Evolutionary conservation across 1,140 invertebrate species (phyloP), one percentile per base, ranked within the genome.

Genomic region (Mamestra configurata): DNA sequence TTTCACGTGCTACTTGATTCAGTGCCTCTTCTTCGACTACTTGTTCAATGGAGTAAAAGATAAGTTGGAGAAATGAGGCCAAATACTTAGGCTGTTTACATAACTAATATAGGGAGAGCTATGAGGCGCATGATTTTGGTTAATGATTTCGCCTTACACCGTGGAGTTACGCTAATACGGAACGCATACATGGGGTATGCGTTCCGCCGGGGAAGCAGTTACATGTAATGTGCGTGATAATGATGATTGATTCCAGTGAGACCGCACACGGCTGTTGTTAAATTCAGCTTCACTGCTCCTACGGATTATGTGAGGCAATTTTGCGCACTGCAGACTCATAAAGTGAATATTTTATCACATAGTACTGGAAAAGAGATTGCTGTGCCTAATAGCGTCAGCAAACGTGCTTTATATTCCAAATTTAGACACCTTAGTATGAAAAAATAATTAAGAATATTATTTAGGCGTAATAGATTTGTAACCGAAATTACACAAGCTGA

Each of bases 171-270:
- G 20, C 20, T 73, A 57, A 73, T 24, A 57, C 20, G n/a, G n/a
- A n/a, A n/a, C 40, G 35, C 18, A 31, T 53, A 57, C 4, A 59
- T n/a, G n/a, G n/a, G n/a, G n/a, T n/a, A n/a, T 18, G 71, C 71
- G 53, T n/a, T 35, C 35, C 35, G 27, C 49, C 20, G 18, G 68
- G 43, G 68, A 35, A 71, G 53, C 71, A 20, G 35, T 73, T 57
- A 37, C 71, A 55, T 15, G 35, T 73, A 73, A 73, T 73, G 71
- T 57, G 10, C 31, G 51, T 73, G 49, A 57, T 73, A 73, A 73
- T 73, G 71, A 73, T 73, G 53, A 73, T 73, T 43, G 53, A 73
- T 73, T 73, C 53, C 15, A 59, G 35, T 20, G 15, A 57, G 35
- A 22, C 20, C 53, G 49, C 40, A 40, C 57, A 35, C 24, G 20